phyloP scores from a whole-genome alignment of 2,888 invertebrate genomes.

The Pyrgus malvae region DNA sequence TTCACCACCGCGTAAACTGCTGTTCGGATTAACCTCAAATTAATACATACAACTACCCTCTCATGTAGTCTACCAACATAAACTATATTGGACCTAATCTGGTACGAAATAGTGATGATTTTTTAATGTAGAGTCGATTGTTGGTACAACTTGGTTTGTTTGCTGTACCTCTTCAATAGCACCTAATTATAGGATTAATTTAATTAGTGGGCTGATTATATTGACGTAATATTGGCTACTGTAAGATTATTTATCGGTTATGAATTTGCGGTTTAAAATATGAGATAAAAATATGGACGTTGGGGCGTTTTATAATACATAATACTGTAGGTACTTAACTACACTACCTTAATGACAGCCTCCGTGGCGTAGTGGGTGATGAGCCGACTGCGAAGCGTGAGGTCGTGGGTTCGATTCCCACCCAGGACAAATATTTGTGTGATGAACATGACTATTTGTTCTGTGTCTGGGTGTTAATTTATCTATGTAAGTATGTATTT shows the following conservation, averaged over 20 bases:
- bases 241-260: slow-evolving; percentile 9
- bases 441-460: too few relatives aligned
- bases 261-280: too few relatives aligned
- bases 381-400: too few relatives aligned
- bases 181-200: slow-evolving; percentile 24
- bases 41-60: slow-evolving; percentile 24
- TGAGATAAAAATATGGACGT: neutral
- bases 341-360: too few relatives aligned
- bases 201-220: slow-evolving; percentile 16
- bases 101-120: neutral
- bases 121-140: neutral
- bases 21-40: slow-evolving; percentile 28
- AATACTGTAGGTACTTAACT: too few relatives aligned
- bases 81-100: neutral
- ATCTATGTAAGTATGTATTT: too few relatives aligned
- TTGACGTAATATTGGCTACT: slow-evolving; percentile 8
- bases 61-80: neutral
- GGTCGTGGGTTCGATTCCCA: too few relatives aligned
- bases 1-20: slow-evolving; percentile 22
- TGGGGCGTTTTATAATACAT: too few relatives aligned
- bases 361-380: too few relatives aligned
- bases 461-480: too few relatives aligned
- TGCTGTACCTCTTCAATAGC: slow-evolving; percentile 12
- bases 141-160: neutral
- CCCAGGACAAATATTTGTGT: too few relatives aligned